Conservation (phyloP, 2,888 invertebrate genomes). For the Caenorhabditis sp. region DNA sequence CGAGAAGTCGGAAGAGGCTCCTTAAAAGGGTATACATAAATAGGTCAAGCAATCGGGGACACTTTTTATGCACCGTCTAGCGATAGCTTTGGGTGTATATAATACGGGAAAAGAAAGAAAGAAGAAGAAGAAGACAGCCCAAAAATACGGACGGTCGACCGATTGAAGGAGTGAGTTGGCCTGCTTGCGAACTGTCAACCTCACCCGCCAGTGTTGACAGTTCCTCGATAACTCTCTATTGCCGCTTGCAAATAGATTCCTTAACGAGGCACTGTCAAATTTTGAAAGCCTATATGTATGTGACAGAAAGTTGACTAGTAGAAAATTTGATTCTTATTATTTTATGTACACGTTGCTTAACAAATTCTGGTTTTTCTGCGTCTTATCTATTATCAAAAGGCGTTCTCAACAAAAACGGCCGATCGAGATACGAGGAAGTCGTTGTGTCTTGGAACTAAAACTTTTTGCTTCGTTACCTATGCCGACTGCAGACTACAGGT, state of each 20-base stretch:
- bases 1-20: slow-evolving; percentile 28
- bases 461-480: slow-evolving; percentile 39
- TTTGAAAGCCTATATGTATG: not conserved
- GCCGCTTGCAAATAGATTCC: slow-evolving; percentile 48
- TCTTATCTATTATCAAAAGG: not conserved
- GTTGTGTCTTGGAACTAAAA: not conserved
- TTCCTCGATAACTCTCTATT: slow-evolving; percentile 53
- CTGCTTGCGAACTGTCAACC: slow-evolving; percentile 67
- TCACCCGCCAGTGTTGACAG: slow-evolving; percentile 61
- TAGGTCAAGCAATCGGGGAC: slow-evolving; percentile 65
- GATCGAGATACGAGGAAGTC: slow-evolving; percentile 14
- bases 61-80: slow-evolving; percentile 58
- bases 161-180: slow-evolving; percentile 62
- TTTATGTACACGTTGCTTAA: slow-evolving; percentile 42
- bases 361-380: slow-evolving; percentile 16
- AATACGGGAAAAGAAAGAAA: slow-evolving; percentile 35
- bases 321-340: not conserved
- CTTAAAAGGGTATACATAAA: slow-evolving; percentile 60
- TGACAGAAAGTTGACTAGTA: not conserved
- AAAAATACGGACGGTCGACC: slow-evolving; percentile 47
- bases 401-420: not conserved
- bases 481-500: slow-evolving; percentile 42
- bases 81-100: slow-evolving; percentile 45
- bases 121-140: slow-evolving; percentile 36
- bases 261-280: slow-evolving; percentile 5